Base-by-base conservation (phyloP, 2,113 vertebrate genomes). In the Pterocles burchelli region DNA sequence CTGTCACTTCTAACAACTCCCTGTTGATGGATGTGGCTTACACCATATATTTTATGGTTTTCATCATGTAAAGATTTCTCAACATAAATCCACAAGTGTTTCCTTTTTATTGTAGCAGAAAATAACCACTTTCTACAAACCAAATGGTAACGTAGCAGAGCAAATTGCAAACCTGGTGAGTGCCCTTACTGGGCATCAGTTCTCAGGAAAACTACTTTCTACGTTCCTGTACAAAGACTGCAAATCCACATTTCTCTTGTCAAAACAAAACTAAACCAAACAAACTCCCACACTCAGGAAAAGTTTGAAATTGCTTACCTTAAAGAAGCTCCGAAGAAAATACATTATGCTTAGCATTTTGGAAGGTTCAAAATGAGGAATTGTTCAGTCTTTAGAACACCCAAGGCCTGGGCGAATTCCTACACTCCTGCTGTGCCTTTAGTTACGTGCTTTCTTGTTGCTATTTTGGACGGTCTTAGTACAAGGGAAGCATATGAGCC, bases 251-350 rank as follows among this genome's bases (percentile, higher is more conserved):
- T 83, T 93, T 54, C 82, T 59, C 85, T 46, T 48, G 82, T 54
- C 77, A 92, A 94, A 96, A 84, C 89, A 89, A 84, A 95, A 88
- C 68, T 29, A 90, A 95, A 79, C 59, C 73, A 71, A 95, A 76
- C 85, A 65, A 92, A 88, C 87, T 91, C 79, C 86, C 77, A 90
- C 73, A 81, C 81, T 74, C 52, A 91, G 76, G 77, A 97, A 96
- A 97, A 96, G 81, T 97, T 94, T 77, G 86, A 97, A 96, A 97
- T 85, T 25, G 49, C 97, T 98, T 98, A 99, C 99, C 98, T 98
- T 98, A 94, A 99, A 99, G 97, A 99, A 98, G 91, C 98, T 97
- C 88, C 98, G 98, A 80, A 99, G 98, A 89, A 99, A 99, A 97
- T 97, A 98, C 97, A 98, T 93, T 81, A 98, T 94, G 90, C 98